phyloP scores from a whole-genome alignment of 2,113 vertebrate species.

The Accipiter virgatus region DNA sequence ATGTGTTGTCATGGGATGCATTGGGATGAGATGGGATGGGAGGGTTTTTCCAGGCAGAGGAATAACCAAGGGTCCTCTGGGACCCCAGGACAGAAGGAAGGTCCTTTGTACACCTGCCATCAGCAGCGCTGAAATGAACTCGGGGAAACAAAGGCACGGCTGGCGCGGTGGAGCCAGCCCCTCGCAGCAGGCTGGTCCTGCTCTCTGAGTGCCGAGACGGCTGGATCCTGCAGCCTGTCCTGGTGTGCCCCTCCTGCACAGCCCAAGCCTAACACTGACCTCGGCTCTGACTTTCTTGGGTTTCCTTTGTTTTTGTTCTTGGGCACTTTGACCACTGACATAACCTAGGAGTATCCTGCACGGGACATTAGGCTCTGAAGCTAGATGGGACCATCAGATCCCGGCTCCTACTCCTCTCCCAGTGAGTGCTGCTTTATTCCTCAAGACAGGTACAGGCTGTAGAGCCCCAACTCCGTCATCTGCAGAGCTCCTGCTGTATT shows the following conservation, averaged over 20 bases:
- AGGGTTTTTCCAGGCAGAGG: neutral
- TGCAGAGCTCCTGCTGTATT: neutral
- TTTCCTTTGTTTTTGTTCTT: too few species aligned
- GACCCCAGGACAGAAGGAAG: neutral
- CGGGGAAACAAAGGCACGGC: rapidly evolving
- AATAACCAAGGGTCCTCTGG: neutral
- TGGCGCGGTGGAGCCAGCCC: neutral
- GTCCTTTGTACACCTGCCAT: neutral
- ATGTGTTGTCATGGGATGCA: neutral
- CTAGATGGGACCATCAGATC: neutral
- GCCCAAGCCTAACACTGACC: too few species aligned
- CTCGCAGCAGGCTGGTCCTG: neutral
- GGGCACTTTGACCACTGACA: neutral
- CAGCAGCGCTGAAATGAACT: neutral
- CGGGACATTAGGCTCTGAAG: neutral
- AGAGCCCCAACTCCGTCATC: neutral
- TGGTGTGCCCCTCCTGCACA: too few species aligned
- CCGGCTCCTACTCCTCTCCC: neutral
- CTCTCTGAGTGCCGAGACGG: neutral
- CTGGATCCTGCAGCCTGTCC: neutral
- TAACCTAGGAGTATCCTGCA: neutral
- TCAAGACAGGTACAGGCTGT: neutral
- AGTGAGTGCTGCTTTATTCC: neutral
- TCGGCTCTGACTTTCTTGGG: neutral
- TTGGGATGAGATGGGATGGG: too few species aligned